Percentiles rank a stretch among this genome's conserved stretches.
Evolutionary conservation across 35 echinoderm and acorn worm genomes (phyloP).

Genomic region (Lytechinus variegatus): DNA sequence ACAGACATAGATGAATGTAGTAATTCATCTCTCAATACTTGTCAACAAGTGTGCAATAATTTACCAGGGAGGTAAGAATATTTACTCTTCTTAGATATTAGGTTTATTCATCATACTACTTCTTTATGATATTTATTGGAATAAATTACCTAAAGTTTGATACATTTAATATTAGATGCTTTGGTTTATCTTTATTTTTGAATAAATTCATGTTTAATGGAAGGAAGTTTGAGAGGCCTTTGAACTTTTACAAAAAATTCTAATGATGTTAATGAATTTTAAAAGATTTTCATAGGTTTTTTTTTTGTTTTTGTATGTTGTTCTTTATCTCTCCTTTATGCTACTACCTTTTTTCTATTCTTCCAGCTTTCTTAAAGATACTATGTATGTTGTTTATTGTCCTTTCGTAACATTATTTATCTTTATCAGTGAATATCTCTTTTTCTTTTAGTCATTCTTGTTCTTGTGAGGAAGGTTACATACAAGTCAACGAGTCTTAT

Average conservation of each 20-base stretch:
- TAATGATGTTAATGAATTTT: no score
- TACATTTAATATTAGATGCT: no score
- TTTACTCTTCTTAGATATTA: no score
- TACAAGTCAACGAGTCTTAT: conserved; percentile 66
- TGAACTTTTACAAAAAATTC: no score
- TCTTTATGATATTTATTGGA: no score
- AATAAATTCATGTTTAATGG: no score
- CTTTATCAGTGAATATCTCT: neutral
- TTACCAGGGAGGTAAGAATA: conserved; percentile 80
- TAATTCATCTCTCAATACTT: conserved; percentile 58
- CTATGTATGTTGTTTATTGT: neutral
- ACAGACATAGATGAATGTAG: conserved; percentile 95
- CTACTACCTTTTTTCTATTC: neutral
- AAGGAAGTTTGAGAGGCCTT: no score
- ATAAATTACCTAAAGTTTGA: no score
- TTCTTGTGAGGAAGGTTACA: conserved; percentile 76
- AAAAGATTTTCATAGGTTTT: neutral
- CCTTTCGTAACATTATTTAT: neutral
- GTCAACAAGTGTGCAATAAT: conserved; percentile 88
- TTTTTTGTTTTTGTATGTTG: neutral
- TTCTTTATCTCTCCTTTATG: neutral
- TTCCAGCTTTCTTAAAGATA: neutral
- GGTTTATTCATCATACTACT: no score
- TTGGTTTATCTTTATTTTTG: no score
- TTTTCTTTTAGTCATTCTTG: conserved; percentile 70